Evolutionary conservation across 1,140 invertebrate species (phyloP).

Genomic region (Zaprionus ghesquierei): DNA sequence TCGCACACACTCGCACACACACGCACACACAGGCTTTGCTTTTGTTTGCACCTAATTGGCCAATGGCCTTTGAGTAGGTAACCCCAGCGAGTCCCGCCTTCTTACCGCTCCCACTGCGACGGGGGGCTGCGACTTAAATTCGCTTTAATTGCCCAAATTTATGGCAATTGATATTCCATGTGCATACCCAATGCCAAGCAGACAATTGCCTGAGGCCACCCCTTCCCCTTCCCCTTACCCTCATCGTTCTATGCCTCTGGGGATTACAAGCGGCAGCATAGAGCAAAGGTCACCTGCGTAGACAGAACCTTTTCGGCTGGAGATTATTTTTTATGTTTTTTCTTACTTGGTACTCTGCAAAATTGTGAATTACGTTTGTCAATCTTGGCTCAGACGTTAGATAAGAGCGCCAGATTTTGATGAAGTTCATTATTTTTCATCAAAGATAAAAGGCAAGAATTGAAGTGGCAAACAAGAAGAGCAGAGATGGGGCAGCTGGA

Average conservation of each 20-base stretch:
- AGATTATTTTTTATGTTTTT: background rate
- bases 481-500: background rate
- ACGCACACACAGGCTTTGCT: conserved; percentile 10
- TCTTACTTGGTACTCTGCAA: no score
- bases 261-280: background rate
- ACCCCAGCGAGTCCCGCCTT: background rate
- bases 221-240: background rate
- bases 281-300: background rate
- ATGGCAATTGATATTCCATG: conserved; percentile 49
- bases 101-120: no score
- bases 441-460: background rate
- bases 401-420: background rate
- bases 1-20: background rate
- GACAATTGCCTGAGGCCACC: background rate
- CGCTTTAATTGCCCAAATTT: conserved; percentile 72
- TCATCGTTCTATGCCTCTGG: background rate
- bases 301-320: background rate
- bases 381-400: background rate
- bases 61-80: background rate
- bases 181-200: conserved; percentile 33
- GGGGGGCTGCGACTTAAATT: conserved; percentile 40
- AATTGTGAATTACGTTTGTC: background rate
- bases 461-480: background rate
- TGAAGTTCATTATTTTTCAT: background rate
- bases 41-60: conserved; percentile 45